Conservation (phyloP, 64 coral and sea anemone genomes). For the Dendronephthya gigantea region DNA sequence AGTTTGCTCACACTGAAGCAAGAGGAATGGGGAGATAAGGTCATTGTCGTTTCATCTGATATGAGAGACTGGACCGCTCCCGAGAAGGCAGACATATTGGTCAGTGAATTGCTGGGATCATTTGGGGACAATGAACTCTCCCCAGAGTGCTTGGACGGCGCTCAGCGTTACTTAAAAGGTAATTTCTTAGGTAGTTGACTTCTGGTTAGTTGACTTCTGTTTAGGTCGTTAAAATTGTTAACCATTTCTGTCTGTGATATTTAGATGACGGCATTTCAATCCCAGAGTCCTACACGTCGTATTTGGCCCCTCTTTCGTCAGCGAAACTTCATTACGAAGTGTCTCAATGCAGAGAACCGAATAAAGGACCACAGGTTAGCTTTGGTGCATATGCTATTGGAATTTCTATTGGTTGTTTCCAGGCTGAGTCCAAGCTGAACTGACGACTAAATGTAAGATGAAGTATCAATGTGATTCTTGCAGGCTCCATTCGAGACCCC, state of each 20-base stretch:
- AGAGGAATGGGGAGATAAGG: slow-evolving; percentile 81
- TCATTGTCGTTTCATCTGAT: slow-evolving; percentile 88
- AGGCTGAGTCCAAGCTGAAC: too few relatives aligned
- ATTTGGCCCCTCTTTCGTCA: slow-evolving; percentile 60
- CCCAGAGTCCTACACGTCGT: slow-evolving; percentile 79
- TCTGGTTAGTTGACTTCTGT: background rate
- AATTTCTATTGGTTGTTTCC: too few relatives aligned
- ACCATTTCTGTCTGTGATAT: background rate
- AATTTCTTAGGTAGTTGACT: too few relatives aligned
- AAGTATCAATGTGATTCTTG: background rate
- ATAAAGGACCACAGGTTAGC: slow-evolving; percentile 78
- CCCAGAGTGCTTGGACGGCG: slow-evolving; percentile 85
- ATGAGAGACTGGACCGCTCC: slow-evolving; percentile 89
- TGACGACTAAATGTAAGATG: too few relatives aligned
- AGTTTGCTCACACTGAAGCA: slow-evolving; percentile 79
- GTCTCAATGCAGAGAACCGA: slow-evolving; percentile 58
- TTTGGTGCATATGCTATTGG: background rate
- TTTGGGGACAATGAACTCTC: slow-evolving; percentile 93
- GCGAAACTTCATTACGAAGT: slow-evolving; percentile 89
- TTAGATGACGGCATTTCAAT: slow-evolving; percentile 90
- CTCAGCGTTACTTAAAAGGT: slow-evolving; percentile 82
- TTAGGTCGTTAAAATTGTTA: background rate
- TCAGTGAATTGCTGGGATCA: slow-evolving; percentile 81
- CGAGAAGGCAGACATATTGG: slow-evolving; percentile 90
- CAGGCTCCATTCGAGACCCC: slow-evolving; percentile 90